Conservation (phyloP, 2,113 vertebrate genomes). For the Platysternon megacephalum region DNA sequence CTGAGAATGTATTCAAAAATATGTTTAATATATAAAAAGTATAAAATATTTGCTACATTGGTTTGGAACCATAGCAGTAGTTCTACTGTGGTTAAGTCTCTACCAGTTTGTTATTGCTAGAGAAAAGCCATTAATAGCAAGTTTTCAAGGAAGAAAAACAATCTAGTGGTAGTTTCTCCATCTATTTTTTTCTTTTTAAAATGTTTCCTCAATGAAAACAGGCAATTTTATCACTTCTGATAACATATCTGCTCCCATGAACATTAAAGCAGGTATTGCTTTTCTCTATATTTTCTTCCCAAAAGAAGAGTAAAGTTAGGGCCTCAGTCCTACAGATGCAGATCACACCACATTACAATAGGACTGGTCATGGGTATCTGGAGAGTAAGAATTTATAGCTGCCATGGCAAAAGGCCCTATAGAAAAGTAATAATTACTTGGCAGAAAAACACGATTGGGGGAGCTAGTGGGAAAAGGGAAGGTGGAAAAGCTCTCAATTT, state of each 20-base stretch:
- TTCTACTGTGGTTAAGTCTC: not conserved
- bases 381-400: not conserved
- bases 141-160: slow-evolving; percentile 44
- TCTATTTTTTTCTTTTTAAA: slow-evolving; percentile 47
- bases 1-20: slow-evolving; percentile 57
- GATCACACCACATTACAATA: not conserved
- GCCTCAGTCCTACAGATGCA: slow-evolving; percentile 39
- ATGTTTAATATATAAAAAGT: slow-evolving; percentile 55
- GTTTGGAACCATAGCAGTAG: slow-evolving; percentile 49
- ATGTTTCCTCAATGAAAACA: slow-evolving; percentile 47
- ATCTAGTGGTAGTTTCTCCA: slow-evolving; percentile 61
- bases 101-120: not conserved
- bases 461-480: not conserved
- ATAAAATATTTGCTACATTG: slow-evolving; percentile 63
- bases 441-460: slow-evolving; percentile 50
- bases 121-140: not conserved
- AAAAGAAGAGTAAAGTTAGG: slow-evolving; percentile 1
- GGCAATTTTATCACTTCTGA: slow-evolving; percentile 46
- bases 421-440: slow-evolving; percentile 63
- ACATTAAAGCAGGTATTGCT: slow-evolving; percentile 58
- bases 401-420: slow-evolving; percentile 19
- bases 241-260: slow-evolving; percentile 16
- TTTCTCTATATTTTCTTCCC: slow-evolving; percentile 49
- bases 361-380: slow-evolving; percentile 15
- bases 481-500: slow-evolving; percentile 52